Evolutionary conservation across 2,888 invertebrate genomes (phyloP).

Genomic region (Ceratothoa steindachneri): DNA sequence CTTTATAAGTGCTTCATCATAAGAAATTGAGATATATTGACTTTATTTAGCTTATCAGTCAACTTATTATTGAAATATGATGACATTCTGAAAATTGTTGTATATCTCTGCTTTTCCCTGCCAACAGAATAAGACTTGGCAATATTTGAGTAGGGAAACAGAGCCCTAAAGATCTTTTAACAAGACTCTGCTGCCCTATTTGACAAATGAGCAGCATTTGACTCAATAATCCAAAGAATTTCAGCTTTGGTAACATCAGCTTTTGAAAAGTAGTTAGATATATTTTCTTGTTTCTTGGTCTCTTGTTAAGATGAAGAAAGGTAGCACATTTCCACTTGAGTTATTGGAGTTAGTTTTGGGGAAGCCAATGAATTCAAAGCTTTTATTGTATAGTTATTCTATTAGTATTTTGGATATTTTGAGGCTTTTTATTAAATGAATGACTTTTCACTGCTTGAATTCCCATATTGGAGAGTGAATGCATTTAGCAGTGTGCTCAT

Average conservation of each 20-base stretch:
- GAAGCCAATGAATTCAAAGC: too few species aligned
- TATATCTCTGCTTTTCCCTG: neutral
- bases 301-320: neutral
- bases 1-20: neutral
- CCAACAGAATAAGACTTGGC: neutral
- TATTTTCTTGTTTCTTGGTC: neutral
- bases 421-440: too few species aligned
- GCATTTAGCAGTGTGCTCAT: too few species aligned
- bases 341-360: too few species aligned
- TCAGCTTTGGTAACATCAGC: neutral
- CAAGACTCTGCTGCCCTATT: neutral
- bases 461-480: too few species aligned
- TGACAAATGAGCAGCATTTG: neutral
- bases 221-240: neutral
- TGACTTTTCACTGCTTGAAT: too few species aligned
- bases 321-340: neutral
- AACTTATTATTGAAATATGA: neutral
- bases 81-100: neutral
- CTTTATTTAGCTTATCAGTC: neutral
- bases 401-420: too few species aligned
- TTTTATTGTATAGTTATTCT: too few species aligned
- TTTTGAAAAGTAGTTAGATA: neutral
- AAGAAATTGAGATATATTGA: neutral
- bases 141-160: neutral
- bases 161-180: neutral